Evolutionary conservation across 1,140 invertebrate species (phyloP).

Genomic region (Hesperophylax magnus): DNA sequence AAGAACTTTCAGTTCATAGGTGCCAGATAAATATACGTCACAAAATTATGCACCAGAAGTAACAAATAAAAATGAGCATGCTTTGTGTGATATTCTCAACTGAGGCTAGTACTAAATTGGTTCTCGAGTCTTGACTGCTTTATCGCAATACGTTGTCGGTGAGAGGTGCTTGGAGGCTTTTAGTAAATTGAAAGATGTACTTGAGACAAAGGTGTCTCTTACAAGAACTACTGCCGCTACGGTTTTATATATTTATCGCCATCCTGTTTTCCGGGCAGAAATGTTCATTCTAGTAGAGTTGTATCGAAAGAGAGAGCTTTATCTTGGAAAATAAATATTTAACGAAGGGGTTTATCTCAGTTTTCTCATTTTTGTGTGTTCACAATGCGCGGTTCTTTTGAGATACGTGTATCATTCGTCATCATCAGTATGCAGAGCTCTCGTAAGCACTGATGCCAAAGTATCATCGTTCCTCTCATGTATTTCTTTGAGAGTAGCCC

Average conservation of each 20-base stretch:
- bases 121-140: background rate
- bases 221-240: background rate
- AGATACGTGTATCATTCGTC: too few species aligned
- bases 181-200: constrained; percentile 7
- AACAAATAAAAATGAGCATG: too few species aligned
- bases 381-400: too few species aligned
- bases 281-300: background rate
- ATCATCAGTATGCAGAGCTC: too few species aligned
- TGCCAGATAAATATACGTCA: too few species aligned
- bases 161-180: background rate
- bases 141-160: background rate
- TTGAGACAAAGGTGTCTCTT: background rate
- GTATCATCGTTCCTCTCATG: too few species aligned
- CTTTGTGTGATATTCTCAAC: too few species aligned
- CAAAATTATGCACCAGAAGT: too few species aligned
- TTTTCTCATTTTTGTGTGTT: too few species aligned
- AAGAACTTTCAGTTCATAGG: too few species aligned
- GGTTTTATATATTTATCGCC: background rate
- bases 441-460: too few species aligned
- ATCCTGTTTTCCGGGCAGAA: background rate
- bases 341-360: background rate
- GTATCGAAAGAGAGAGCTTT: constrained; percentile 1
- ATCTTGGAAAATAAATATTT: background rate
- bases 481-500: too few species aligned
- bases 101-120: background rate